Percentiles rank a stretch among this genome's conserved stretches.
These are phyloP conservation scores for Oryctes rhinoceros DNA, from an alignment of 1,140 invertebrate genomes.

Conservation along the genomic window DNA sequence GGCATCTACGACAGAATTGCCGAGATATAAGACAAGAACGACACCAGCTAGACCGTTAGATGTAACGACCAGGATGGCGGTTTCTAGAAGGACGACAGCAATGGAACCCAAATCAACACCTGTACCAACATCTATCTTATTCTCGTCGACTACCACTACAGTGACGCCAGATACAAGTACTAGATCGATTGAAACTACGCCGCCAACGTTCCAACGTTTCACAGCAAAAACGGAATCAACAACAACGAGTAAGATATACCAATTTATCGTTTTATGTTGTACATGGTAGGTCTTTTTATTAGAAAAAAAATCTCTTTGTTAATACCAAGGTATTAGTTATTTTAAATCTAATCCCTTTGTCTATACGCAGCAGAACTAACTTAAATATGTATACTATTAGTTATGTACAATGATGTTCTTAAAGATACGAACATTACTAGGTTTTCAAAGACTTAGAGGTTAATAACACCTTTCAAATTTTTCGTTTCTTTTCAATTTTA, in stretches of 20 bases:
- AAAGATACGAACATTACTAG: too few relatives aligned
- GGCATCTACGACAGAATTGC: conserved; percentile 54
- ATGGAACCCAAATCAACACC: conserved; percentile 61
- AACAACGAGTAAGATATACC: conserved; percentile 20
- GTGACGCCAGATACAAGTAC: conserved; percentile 24
- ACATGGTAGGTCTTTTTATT: too few relatives aligned
- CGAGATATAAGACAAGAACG: conserved; percentile 36
- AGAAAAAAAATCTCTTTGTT: too few relatives aligned
- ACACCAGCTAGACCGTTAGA: conserved; percentile 52
- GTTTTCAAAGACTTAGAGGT: too few relatives aligned
- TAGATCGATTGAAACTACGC: conserved; percentile 8
- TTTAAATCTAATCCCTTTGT: too few relatives aligned
- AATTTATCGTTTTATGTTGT: neutral
- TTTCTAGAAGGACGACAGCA: conserved; percentile 60
- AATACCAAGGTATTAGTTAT: too few relatives aligned
- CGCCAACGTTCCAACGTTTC: conserved; percentile 53
- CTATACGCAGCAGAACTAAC: too few relatives aligned
- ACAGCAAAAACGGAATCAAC: conserved; percentile 49
- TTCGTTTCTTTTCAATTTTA: too few relatives aligned
- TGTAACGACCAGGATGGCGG: conserved; percentile 59
- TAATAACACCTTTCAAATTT: too few relatives aligned
- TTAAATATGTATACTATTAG: too few relatives aligned
- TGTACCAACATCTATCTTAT: neutral
- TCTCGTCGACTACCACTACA: conserved; percentile 32
- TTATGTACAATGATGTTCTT: too few relatives aligned